Evolutionary conservation across 2,797 vertebrate species (phyloP).

Genomic region (Pteronotus mesoamericanus): DNA sequence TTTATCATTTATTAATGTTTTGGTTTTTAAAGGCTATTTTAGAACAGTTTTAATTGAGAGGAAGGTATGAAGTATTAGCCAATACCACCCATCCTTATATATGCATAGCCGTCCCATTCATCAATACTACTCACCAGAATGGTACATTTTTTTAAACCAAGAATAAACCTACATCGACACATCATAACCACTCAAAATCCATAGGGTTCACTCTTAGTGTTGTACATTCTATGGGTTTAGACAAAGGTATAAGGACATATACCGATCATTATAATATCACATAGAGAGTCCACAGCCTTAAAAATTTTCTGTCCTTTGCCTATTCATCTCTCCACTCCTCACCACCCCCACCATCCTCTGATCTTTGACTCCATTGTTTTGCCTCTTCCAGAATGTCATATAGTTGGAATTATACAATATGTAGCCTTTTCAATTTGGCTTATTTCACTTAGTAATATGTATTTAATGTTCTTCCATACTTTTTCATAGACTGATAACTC

Average conservation of each 20-base stretch:
- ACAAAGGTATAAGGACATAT: neutral
- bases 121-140: neutral
- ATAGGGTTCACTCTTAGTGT: neutral
- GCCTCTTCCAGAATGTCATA: neutral
- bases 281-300: neutral
- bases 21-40: neutral
- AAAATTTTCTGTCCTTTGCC: neutral
- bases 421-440: neutral
- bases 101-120: neutral
- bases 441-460: neutral
- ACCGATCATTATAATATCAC: neutral
- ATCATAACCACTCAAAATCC: neutral
- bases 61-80: neutral
- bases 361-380: neutral
- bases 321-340: neutral
- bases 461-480: neutral
- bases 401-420: neutral
- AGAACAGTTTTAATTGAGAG: neutral
- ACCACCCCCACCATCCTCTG: neutral
- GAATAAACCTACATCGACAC: neutral
- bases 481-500: neutral
- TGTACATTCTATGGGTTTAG: neutral
- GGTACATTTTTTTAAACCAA: neutral
- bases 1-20: neutral
- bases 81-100: neutral